Evolutionary conservation across 2,113 vertebrate genomes (phyloP).

Genomic region (Odocoileus hemionus): DNA sequence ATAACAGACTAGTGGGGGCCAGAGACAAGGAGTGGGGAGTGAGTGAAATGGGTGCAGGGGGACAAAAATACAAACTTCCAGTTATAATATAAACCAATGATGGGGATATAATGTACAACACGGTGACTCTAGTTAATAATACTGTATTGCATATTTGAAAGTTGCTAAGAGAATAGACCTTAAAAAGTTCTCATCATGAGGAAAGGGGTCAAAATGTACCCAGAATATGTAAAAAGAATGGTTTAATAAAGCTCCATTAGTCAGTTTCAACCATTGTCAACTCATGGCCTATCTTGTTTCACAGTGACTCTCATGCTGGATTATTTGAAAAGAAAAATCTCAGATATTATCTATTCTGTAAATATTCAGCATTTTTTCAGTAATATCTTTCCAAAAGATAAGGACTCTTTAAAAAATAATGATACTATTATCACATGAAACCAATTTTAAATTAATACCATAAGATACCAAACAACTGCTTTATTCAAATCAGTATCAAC

Average conservation of each 20-base stretch:
- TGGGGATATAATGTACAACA: background rate
- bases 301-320: background rate
- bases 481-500: background rate
- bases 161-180: background rate
- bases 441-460: background rate
- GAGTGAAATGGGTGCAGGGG: background rate
- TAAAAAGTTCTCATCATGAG: background rate
- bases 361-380: background rate
- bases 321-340: slow-evolving; percentile 13
- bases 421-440: background rate
- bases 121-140: background rate
- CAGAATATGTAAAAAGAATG: background rate
- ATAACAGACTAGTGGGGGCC: background rate
- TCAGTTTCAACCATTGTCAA: background rate
- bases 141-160: background rate
- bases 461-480: background rate
- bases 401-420: background rate
- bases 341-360: background rate
- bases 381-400: background rate
- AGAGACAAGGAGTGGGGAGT: background rate
- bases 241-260: background rate
- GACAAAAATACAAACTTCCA: background rate
- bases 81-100: background rate
- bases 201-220: background rate
- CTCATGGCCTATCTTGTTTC: background rate